Evolutionary conservation across 2,888 invertebrate species (phyloP), one percentile per base, ranked within the genome.

Genomic region (Eupithecia centaureata): DNA sequence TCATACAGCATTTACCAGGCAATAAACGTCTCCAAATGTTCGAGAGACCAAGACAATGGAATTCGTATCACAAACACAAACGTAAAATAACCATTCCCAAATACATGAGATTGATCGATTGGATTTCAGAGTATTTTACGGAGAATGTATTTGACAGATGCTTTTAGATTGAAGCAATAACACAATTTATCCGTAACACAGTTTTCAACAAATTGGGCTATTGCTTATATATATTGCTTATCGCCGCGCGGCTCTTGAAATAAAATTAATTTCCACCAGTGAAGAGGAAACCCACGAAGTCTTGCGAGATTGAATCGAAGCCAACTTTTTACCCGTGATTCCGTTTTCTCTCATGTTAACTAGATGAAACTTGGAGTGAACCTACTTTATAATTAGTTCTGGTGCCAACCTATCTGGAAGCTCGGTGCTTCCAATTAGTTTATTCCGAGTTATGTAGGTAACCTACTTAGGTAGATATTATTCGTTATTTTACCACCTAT

Each of bases 241-340:
- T 68, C 58, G 63, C 67, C 70, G 71, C 71, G 70, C 71, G 77
- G 63, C 71, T 75, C 73, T 60, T 76, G 76, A 80, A 80, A 74
- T 59, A 71, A 71, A 73, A 78, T 81, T 80, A 79, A 82, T 81
- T 81, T 80, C 78, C 76, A 77, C 69, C 57, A 67, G 66, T 70
- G 66, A 71, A 69, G 67, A 67, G 71, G 73, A 72, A 73, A 75
- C 47, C 63, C 60, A 32, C 61, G 18, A 33, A 76, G 79, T 76
- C 71, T 79, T 79, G 76, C 77, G 72, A 77, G 76, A 76, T 75
- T 75, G 63, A 77, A 81, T 73, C 77, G 63, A 77, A 82, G 73
- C 77, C 79, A 82, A 84, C 76, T 81, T 82, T 78, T 63, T 68
- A 78, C 80, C 59, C 32, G 22, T 35, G 25, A n/a, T 63, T 54